Conservation (phyloP, 2,888 invertebrate species). For the Hypselothyrea guttata region DNA sequence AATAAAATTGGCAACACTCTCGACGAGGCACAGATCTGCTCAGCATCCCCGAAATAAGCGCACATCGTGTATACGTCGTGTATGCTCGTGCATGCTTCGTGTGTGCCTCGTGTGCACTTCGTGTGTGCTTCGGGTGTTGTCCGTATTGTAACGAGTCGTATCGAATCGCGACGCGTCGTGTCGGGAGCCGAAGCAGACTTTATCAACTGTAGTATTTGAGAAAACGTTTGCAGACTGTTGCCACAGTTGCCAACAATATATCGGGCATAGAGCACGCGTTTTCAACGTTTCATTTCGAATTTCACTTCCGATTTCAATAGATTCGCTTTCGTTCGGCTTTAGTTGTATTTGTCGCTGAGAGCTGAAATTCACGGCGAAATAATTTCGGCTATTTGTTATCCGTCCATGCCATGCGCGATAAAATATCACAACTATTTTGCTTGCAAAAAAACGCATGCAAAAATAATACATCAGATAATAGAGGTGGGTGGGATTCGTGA, state of each 20-base stretch:
- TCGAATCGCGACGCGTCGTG: conserved; percentile 17
- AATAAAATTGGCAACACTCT: no score
- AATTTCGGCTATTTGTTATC: conserved; percentile 80
- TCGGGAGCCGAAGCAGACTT: conserved; percentile 14
- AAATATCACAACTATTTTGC: conserved; percentile 83
- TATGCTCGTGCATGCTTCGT: no score
- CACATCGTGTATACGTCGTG: no score
- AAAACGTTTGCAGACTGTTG: conserved; percentile 47
- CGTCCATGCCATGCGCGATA: conserved; percentile 83
- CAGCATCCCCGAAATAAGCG: conserved; percentile 14
- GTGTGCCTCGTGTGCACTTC: no score
- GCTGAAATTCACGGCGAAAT: conserved; percentile 79
- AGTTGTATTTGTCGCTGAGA: conserved; percentile 59
- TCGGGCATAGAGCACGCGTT: conserved; percentile 61
- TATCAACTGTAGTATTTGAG: conserved; percentile 49
- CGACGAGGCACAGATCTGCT: no score
- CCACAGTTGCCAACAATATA: conserved; percentile 75
- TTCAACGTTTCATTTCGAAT: conserved; percentile 1
- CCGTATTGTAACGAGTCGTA: conserved; percentile 1
- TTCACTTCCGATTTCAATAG: conserved; percentile 3
- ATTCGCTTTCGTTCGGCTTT: conserved; percentile 25
- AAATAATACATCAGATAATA: conserved; percentile 81
- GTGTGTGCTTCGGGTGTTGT: no score
- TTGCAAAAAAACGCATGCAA: conserved; percentile 82
- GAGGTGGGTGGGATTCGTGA: conserved; percentile 74